phyloP scores from a whole-genome alignment of 2,888 invertebrate species.

The Latheticus oryzae region DNA sequence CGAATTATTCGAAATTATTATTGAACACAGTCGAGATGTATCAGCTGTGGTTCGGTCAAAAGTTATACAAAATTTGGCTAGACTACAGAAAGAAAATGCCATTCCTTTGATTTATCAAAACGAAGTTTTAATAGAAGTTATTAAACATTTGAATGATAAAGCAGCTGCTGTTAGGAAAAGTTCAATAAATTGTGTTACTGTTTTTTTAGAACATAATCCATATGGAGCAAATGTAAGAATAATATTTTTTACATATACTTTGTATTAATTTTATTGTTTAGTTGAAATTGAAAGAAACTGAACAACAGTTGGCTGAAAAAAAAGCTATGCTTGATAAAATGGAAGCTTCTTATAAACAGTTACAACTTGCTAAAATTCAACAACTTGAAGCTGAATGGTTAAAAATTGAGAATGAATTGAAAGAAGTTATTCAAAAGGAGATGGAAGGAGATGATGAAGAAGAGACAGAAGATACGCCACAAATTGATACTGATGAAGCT shows the following conservation, averaged over 20 bases:
- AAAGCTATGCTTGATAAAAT: slow-evolving; percentile 54
- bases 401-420: slow-evolving; percentile 68
- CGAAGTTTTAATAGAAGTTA: slow-evolving; percentile 74
- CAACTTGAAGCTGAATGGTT: slow-evolving; percentile 67
- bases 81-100: slow-evolving; percentile 81
- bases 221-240: slow-evolving; percentile 79
- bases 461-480: slow-evolving; percentile 43
- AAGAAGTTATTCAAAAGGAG: slow-evolving; percentile 67
- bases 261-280: slow-evolving; percentile 15
- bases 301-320: slow-evolving; percentile 72
- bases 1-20: slow-evolving; percentile 81
- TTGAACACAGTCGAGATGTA: slow-evolving; percentile 85
- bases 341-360: slow-evolving; percentile 71
- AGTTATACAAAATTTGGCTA: slow-evolving; percentile 78
- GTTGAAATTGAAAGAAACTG: slow-evolving; percentile 64
- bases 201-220: slow-evolving; percentile 86
- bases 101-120: slow-evolving; percentile 81
- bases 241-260: slow-evolving; percentile 13
- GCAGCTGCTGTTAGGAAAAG: slow-evolving; percentile 87
- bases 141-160: slow-evolving; percentile 83
- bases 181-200: slow-evolving; percentile 81
- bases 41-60: slow-evolving; percentile 89
- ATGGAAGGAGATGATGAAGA: slow-evolving; percentile 60
- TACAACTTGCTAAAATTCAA: slow-evolving; percentile 66
- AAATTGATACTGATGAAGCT: slow-evolving; percentile 39